Percentiles rank a stretch among this genome's conserved stretches.
Evolutionary conservation across 2,113 vertebrate genomes (phyloP).

Genomic region (Caloenas nicobarica): DNA sequence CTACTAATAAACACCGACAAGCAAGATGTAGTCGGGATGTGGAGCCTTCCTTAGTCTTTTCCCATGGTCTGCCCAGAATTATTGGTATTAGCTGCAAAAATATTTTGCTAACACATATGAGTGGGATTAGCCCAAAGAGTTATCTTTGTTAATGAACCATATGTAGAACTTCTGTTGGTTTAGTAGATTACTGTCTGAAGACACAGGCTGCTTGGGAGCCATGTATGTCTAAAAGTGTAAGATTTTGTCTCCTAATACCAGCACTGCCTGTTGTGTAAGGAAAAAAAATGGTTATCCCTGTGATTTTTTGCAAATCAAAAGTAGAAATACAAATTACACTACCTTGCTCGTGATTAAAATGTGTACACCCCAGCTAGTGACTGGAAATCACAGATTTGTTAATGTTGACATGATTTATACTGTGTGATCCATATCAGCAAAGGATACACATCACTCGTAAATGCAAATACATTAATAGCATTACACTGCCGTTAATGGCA

Average conservation of each 20-base stretch:
- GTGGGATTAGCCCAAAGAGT: not conserved
- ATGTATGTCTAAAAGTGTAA: not conserved
- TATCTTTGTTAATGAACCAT: not conserved
- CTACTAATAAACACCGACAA: not conserved
- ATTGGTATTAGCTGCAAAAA: not conserved
- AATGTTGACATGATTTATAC: not conserved
- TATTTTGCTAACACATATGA: constrained; percentile 1
- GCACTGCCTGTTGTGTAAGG: too few species aligned
- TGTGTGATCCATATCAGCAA: not conserved
- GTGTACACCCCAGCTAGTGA: not conserved
- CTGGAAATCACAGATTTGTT: not conserved
- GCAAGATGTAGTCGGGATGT: not conserved
- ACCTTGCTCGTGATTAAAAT: not conserved
- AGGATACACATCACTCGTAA: not conserved
- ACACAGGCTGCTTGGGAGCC: not conserved
- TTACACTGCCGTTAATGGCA: not conserved
- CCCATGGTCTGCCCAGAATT: not conserved
- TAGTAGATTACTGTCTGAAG: not conserved
- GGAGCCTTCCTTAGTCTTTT: not conserved
- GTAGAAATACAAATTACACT: not conserved
- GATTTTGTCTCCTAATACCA: not conserved
- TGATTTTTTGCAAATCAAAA: not conserved
- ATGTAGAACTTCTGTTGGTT: not conserved
- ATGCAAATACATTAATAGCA: constrained; percentile 4
- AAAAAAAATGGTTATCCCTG: not conserved